Conservation (phyloP, 2,797 vertebrate genomes). For the Sylvia borin region DNA sequence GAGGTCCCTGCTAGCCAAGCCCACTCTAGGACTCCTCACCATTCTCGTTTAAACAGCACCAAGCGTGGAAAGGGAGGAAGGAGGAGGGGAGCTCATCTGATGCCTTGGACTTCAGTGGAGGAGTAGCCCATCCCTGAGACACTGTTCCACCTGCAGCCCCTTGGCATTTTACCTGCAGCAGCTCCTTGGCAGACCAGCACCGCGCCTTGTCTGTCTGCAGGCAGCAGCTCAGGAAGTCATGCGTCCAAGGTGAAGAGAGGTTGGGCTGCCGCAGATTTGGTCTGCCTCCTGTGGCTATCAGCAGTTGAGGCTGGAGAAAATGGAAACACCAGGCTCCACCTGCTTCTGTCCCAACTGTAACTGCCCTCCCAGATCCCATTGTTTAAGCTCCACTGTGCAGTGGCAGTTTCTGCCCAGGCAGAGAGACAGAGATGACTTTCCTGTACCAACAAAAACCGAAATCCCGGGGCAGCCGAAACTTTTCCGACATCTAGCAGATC, state of each 20-base stretch:
- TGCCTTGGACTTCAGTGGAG: neutral
- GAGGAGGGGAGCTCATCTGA: neutral
- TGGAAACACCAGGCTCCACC: neutral
- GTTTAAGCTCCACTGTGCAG: too few relatives aligned
- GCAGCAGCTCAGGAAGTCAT: conserved; percentile 47
- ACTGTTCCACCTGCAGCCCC: neutral
- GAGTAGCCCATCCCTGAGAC: neutral
- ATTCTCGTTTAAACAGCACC: too few relatives aligned
- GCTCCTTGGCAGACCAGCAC: conserved; percentile 81
- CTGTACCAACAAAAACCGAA: too few relatives aligned
- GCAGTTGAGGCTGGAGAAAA: conserved; percentile 76
- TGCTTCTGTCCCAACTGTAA: neutral
- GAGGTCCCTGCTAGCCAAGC: neutral
- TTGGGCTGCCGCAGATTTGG: conserved; percentile 87
- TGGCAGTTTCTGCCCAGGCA: too few relatives aligned
- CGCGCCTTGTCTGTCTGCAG: conserved; percentile 79
- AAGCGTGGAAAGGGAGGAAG: too few relatives aligned
- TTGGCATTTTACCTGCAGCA: conserved; percentile 79
- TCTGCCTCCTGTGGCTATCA: conserved; percentile 86
- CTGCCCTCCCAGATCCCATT: neutral
- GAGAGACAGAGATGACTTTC: too few relatives aligned
- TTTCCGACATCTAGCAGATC: neutral
- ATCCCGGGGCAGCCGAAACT: too few relatives aligned
- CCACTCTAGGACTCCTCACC: too few relatives aligned
- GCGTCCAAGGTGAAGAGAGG: conserved; percentile 82